Evolutionary conservation across 2,113 vertebrate genomes (phyloP), one percentile per base, ranked within the genome.

Genomic region (Amphiprion ocellaris): DNA sequence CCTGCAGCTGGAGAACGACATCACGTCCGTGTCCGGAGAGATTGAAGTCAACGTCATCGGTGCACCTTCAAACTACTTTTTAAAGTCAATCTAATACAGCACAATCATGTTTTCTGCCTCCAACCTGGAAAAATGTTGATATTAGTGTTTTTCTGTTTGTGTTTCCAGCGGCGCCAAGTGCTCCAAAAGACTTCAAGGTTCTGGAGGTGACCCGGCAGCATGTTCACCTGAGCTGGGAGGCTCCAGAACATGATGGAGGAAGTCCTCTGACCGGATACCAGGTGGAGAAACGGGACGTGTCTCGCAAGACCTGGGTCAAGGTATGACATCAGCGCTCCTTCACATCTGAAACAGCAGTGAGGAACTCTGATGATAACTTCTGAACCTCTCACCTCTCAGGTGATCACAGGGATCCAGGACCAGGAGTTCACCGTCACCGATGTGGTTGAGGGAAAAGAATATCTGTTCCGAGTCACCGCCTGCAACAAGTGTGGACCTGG

Each of bases 31-130:
- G 75, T 96, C 97, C 61, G 98, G 98, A 86, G 97, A 99, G 87
- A 98, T 99, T 63, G 67, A 97, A 19, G 98, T 99, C 86, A 99
- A 97, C 53, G 98, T 99, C 55, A 99, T 99, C n/a, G 97, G 98
- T 99, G 95, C 91, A 92, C 17, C n/a, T 10, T 19, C 4, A 33
- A 39, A 8, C 8, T 37, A 37, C 33, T 37, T 37, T 37, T 37
- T 37, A 37, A 37, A 37, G 33, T 0, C 33, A 7, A 37, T 37
- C 33, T 37, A 33, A 41, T 4, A 19, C 4, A 55, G 12, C 21
- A 33, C 5, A 19, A 5, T 16, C 2, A 17, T 15, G 9, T 5
- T 47, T 60, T 26, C 4, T 61, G 24, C 6, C 9, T 26, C 14
- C 8, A 26, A 63, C 28, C 17, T 50, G 12, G 15, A 7, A 10